These are phyloP conservation scores for Urocitellus parryii DNA, from an alignment of 2,113 vertebrate species.

Conservation along the genomic window DNA sequence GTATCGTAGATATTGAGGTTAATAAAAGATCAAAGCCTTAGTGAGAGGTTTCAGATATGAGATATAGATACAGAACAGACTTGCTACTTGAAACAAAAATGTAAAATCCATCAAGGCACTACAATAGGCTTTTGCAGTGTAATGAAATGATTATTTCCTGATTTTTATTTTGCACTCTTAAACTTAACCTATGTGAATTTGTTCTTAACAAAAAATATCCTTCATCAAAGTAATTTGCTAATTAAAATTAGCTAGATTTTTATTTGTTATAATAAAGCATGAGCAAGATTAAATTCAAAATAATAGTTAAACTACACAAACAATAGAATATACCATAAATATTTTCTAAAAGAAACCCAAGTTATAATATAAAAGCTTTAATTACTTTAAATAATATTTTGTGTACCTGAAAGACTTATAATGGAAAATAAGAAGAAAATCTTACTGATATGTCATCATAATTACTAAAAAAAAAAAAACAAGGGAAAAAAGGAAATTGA, in stretches of 20 bases:
- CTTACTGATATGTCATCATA: not conserved
- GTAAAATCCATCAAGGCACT: not conserved
- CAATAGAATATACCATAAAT: not conserved
- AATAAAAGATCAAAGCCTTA: not conserved
- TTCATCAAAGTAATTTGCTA: slow-evolving; percentile 16
- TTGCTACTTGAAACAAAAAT: not conserved
- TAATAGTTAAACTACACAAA: not conserved
- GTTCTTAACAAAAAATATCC: not conserved
- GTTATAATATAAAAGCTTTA: not conserved
- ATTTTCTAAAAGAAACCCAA: not conserved
- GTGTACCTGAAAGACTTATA: not conserved
- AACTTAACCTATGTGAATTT: not conserved
- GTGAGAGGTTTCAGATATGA: not conserved
- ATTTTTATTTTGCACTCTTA: slow-evolving; percentile 32
- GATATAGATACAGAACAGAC: not conserved
- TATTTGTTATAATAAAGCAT: slow-evolving; percentile 3
- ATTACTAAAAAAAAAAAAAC: not conserved
- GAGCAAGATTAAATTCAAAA: slow-evolving; percentile 9
- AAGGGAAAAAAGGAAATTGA: not conserved
- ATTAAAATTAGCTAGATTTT: slow-evolving; percentile 36
- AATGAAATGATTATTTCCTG: not conserved
- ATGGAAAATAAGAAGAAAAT: not conserved
- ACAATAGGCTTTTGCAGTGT: not conserved
- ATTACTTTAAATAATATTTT: slow-evolving; percentile 13
- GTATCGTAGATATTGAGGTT: not conserved